Conservation (phyloP, 1,140 invertebrate genomes). For the Aricia agestis region DNA sequence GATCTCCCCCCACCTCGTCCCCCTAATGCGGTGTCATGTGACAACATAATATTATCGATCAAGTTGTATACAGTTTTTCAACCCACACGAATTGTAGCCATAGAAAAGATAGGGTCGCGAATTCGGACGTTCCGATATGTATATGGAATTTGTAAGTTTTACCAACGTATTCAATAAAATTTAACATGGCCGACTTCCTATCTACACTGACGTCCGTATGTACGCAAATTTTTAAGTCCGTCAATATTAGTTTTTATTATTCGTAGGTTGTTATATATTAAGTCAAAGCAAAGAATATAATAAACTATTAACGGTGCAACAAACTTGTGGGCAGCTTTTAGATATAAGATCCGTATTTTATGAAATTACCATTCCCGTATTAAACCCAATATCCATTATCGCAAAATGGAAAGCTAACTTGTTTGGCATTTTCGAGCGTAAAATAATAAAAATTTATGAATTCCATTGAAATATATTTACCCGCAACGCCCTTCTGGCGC, state of each 20-base stretch:
- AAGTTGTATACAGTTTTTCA: background rate
- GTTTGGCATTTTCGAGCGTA: background rate
- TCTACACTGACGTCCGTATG: too few species aligned
- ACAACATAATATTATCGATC: background rate
- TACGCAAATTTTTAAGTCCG: too few species aligned
- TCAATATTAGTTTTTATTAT: too few species aligned
- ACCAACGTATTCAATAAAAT: too few species aligned
- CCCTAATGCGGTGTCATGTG: slow-evolving; percentile 5
- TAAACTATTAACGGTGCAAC: background rate
- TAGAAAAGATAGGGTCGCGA: too few species aligned
- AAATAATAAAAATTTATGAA: slow-evolving; percentile 4
- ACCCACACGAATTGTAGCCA: background rate
- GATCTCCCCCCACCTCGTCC: background rate
- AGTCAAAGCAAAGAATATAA: too few species aligned
- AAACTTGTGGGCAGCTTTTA: background rate
- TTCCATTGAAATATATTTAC: background rate
- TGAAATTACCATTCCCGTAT: background rate
- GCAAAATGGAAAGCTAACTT: background rate
- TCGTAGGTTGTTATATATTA: too few species aligned
- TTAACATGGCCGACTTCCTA: too few species aligned
- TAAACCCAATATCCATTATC: background rate
- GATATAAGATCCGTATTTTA: background rate
- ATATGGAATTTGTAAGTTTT: too few species aligned
- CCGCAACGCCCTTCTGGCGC: background rate
- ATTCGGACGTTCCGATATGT: too few species aligned